Evolutionary conservation across 1,140 invertebrate genomes (phyloP).

Genomic region (Ephestia elutella): DNA sequence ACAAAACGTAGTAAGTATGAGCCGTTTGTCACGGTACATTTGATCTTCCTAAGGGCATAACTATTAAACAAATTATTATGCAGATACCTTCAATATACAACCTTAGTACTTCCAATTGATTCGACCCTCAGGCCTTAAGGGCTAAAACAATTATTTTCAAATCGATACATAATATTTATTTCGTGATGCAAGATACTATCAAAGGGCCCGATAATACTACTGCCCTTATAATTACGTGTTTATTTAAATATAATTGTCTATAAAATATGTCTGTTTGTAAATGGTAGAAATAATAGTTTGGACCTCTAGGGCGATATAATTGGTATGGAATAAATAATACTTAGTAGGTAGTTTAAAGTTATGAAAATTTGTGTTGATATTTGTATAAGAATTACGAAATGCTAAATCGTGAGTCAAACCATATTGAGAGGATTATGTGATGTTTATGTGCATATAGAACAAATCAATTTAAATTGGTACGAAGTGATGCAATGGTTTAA

Average conservation of each 20-base stretch:
- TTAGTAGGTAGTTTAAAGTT: neutral
- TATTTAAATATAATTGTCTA: neutral
- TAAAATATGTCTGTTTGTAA: neutral
- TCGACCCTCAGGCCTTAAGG: neutral
- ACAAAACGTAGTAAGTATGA: neutral
- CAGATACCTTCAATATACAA: neutral
- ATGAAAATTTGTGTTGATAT: neutral
- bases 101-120: too few relatives aligned
- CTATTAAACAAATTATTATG: neutral
- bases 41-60: neutral
- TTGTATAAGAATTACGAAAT: too few relatives aligned
- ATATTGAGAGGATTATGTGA: too few relatives aligned
- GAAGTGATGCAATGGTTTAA: too few relatives aligned
- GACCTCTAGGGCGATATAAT: constrained; percentile 4
- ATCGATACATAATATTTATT: neutral
- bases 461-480: too few relatives aligned
- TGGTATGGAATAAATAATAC: neutral
- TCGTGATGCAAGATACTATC: neutral
- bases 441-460: too few relatives aligned
- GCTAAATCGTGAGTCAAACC: too few relatives aligned
- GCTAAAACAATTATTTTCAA: neutral
- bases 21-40: neutral
- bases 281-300: neutral
- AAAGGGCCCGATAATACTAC: neutral
- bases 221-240: constrained; percentile 3